Conservation (phyloP, 2,888 invertebrate genomes). For the Tetropium fuscum region DNA sequence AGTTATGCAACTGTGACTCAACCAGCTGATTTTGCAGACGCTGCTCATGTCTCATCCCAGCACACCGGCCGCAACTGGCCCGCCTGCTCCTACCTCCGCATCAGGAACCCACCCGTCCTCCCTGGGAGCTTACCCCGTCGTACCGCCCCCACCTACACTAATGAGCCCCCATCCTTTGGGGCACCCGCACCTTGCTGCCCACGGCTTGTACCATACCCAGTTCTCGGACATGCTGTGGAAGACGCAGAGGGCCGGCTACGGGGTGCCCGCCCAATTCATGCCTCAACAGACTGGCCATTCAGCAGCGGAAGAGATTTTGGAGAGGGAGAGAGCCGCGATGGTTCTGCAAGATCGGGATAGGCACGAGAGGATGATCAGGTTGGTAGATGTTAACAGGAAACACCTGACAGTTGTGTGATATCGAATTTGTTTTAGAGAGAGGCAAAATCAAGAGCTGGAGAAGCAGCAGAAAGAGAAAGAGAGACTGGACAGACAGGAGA, state of each 20-base stretch:
- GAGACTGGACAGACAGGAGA: conserved; percentile 60
- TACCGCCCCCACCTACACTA: conserved; percentile 61
- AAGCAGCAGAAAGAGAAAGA: conserved; percentile 71
- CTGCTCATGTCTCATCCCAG: conserved; percentile 72
- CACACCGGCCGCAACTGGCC: conserved; percentile 59
- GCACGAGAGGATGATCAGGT: conserved; percentile 76
- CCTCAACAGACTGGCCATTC: conserved; percentile 34
- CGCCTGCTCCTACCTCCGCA: conserved; percentile 43
- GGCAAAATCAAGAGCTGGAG: conserved; percentile 76
- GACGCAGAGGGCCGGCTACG: conserved; percentile 44
- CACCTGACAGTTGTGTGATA: neutral
- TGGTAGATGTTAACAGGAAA: conserved; percentile 51
- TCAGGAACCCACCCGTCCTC: conserved; percentile 52
- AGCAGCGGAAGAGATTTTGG: conserved; percentile 67
- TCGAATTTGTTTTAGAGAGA: conserved; percentile 27
- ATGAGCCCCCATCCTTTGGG: conserved; percentile 56
- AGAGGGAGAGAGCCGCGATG: conserved; percentile 68
- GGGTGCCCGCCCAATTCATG: conserved; percentile 40
- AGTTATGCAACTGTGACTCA: too few relatives aligned
- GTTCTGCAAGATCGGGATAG: conserved; percentile 73
- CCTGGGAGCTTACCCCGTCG: conserved; percentile 57
- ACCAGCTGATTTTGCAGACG: conserved; percentile 70
- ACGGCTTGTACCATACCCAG: conserved; percentile 56
- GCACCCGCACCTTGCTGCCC: conserved; percentile 56
- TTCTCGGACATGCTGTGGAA: conserved; percentile 72